Conservation (phyloP, 2,888 invertebrate genomes). For the Aelia acuminata region DNA sequence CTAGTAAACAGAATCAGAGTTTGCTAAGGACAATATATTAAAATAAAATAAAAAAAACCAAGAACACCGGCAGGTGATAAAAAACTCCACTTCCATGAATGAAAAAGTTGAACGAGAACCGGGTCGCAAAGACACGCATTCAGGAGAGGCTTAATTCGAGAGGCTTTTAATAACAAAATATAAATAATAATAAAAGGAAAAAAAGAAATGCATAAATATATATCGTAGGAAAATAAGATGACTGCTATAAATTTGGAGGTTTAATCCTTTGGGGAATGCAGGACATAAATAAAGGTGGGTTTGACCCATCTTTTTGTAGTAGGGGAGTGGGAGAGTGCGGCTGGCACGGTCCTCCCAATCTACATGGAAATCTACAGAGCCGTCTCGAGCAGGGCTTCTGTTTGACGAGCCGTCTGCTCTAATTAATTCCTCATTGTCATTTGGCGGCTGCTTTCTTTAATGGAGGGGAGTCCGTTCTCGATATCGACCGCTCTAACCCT, state of each 20-base stretch:
- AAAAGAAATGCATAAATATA: constrained; percentile 26
- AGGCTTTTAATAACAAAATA: constrained; percentile 55
- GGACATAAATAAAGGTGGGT: constrained; percentile 51
- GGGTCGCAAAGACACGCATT: constrained; percentile 9
- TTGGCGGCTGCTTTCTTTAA: constrained; percentile 41
- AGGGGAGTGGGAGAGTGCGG: not conserved
- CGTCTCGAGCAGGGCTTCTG: constrained; percentile 39
- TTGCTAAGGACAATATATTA: not conserved
- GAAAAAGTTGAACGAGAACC: constrained; percentile 2
- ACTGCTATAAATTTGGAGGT: constrained; percentile 52
- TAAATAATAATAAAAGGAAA: constrained; percentile 36
- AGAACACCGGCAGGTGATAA: not conserved
- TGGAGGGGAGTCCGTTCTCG: not conserved
- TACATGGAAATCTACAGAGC: constrained; percentile 53
- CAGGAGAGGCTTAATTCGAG: constrained; percentile 26
- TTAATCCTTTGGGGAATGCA: constrained; percentile 54
- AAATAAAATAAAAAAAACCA: not conserved
- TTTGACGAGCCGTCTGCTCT: constrained; percentile 41
- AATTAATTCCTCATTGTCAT: constrained; percentile 48
- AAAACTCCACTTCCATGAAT: constrained; percentile 21
- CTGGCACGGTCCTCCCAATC: constrained; percentile 31
- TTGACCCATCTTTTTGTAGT: constrained; percentile 55
- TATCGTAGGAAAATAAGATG: constrained; percentile 38
- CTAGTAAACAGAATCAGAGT: not conserved
- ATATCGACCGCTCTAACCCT: constrained; percentile 18